These are phyloP conservation scores for Eulemur albifrons DNA, from an alignment of 2,797 vertebrate species.

Conservation along the genomic window DNA sequence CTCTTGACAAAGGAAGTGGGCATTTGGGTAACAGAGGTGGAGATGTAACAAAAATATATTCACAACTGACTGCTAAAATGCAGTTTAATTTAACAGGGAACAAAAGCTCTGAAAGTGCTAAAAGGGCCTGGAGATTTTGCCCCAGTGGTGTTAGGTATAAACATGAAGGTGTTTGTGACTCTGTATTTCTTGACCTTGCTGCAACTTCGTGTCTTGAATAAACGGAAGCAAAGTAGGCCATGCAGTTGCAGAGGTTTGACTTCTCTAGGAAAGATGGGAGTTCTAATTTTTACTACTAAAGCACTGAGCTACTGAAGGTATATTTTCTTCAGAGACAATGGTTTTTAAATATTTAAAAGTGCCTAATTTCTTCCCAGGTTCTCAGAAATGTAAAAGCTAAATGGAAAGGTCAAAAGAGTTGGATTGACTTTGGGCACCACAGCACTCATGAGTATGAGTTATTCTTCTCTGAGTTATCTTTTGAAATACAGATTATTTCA, in stretches of 20 bases:
- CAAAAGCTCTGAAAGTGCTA: not conserved
- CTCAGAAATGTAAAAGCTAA: not conserved
- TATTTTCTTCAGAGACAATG: conserved; percentile 16
- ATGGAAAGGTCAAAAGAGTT: not conserved
- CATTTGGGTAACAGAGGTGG: not conserved
- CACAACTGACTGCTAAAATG: not conserved
- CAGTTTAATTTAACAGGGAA: not conserved
- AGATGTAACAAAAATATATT: not conserved
- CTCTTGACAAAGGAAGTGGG: not conserved
- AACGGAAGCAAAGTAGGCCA: not conserved
- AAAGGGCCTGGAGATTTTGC: conserved; percentile 1
- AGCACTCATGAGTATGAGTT: not conserved
- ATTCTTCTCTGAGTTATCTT: not conserved
- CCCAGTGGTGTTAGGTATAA: not conserved
- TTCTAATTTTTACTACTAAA: not conserved
- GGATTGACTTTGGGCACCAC: not conserved
- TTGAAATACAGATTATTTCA: not conserved
- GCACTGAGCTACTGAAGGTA: not conserved
- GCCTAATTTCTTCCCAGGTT: not conserved
- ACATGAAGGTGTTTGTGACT: not conserved
- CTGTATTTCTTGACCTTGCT: not conserved
- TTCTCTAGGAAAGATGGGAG: not conserved
- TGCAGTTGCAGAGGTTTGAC: not conserved
- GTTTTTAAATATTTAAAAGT: conserved; percentile 43
- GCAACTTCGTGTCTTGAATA: not conserved